A percentile compares a stretch with the other conserved stretches of the same genome.
phyloP scores from a whole-genome alignment of 2,797 vertebrate genomes.

The Numenius phaeopus region DNA sequence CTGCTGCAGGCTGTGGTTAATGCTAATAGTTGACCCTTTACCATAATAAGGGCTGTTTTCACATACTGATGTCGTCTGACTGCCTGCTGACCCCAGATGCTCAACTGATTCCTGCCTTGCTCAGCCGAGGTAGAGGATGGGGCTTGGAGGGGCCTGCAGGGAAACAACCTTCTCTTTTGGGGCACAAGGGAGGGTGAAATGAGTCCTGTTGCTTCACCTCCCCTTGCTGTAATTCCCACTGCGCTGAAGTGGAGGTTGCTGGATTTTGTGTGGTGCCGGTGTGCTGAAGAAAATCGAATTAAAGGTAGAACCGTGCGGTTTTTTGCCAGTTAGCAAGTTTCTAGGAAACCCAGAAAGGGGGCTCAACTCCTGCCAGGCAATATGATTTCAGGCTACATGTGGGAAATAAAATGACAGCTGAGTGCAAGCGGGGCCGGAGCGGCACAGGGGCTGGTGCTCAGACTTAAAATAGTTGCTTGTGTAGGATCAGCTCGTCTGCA shows the following conservation, averaged over 20 bases:
- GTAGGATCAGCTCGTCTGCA: neutral
- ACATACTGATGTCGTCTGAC: neutral
- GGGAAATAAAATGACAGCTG: conserved; percentile 12
- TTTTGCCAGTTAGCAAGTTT: neutral
- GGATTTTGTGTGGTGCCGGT: neutral
- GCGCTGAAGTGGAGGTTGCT: neutral
- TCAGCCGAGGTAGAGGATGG: neutral
- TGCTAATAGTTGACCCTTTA: neutral
- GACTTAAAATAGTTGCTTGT: neutral
- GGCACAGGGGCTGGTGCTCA: neutral
- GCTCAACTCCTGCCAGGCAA: neutral
- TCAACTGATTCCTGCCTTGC: neutral
- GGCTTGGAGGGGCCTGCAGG: neutral
- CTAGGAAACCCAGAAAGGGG: neutral
- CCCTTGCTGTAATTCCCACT: neutral
- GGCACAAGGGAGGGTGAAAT: neutral
- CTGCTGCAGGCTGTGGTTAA: neutral
- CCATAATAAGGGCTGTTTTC: neutral
- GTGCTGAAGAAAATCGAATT: neutral
- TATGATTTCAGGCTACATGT: neutral
- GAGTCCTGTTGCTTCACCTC: neutral
- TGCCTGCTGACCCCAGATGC: neutral
- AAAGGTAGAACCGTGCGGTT: neutral
- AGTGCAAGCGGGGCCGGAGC: neutral
- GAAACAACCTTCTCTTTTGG: neutral